phyloP scores from a whole-genome alignment of 2,113 vertebrate species.

The Oreochromis niloticus region DNA sequence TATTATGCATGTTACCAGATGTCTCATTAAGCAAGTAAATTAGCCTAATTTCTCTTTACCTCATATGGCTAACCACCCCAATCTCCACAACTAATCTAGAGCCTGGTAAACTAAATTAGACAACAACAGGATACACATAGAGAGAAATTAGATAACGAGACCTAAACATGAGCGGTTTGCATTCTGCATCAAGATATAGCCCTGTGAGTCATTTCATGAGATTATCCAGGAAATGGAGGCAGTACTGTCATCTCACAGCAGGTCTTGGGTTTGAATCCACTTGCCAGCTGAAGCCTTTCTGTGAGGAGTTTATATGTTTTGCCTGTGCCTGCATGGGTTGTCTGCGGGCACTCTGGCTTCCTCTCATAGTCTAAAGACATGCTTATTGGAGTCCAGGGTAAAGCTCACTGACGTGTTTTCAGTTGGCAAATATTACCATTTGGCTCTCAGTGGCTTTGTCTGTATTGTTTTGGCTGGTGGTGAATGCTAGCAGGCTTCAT shows the following conservation, averaged over 20 bases:
- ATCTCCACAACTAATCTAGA: background rate
- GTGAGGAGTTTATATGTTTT: background rate
- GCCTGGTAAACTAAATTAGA: background rate
- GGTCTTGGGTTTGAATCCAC: background rate
- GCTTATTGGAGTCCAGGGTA: background rate
- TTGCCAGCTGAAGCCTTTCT: rapidly evolving
- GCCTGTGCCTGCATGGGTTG: background rate
- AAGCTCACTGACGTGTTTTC: background rate
- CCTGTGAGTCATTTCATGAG: background rate
- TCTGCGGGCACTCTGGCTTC: rapidly evolving
- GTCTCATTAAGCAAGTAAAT: background rate
- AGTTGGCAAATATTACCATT: background rate
- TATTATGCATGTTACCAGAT: background rate
- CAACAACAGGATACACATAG: background rate
- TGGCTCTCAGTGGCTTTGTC: background rate
- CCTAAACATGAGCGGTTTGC: background rate
- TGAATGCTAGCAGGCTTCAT: background rate
- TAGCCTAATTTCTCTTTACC: background rate
- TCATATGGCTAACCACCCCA: background rate
- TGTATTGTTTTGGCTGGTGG: background rate
- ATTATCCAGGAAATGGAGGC: background rate
- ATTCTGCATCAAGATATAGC: background rate
- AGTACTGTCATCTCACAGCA: background rate
- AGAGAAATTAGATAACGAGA: background rate
- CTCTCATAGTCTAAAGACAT: background rate